Conservation (phyloP, 2,888 invertebrate genomes). For the Diadegma fenestrale region DNA sequence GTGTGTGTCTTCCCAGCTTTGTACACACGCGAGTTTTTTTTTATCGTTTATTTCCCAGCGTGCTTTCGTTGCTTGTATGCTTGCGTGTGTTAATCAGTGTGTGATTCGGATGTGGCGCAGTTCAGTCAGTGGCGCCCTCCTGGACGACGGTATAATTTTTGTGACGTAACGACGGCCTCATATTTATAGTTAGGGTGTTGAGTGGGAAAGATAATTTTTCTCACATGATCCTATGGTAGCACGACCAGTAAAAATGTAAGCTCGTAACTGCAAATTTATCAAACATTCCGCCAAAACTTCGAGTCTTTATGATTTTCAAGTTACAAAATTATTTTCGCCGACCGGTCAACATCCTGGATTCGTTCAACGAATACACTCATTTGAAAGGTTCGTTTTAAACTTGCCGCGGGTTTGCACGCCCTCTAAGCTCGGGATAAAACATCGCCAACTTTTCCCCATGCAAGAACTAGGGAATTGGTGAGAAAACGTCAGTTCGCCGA, state of each 20-base stretch:
- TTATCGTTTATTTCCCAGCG: not conserved
- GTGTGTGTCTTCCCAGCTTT: not conserved
- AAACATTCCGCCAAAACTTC: no score
- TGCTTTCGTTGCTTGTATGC: not conserved
- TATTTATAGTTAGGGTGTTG: not conserved
- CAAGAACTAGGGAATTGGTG: conserved; percentile 38
- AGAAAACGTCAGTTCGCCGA: conserved; percentile 38
- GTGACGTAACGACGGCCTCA: not conserved
- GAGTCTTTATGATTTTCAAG: no score
- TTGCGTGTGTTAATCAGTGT: not conserved
- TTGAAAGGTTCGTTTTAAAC: conserved; percentile 3
- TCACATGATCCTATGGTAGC: not conserved
- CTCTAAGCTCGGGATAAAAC: not conserved
- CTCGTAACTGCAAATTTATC: no score
- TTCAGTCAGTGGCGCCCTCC: not conserved
- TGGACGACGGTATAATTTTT: not conserved
- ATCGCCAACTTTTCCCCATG: conserved; percentile 26
- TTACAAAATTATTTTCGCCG: not conserved
- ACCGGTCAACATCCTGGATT: not conserved
- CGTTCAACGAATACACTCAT: not conserved
- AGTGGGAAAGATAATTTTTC: not conserved
- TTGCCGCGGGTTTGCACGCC: conserved; percentile 5
- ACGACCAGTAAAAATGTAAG: not conserved
- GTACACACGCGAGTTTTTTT: not conserved
- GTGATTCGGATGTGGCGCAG: conserved; percentile 14